These are phyloP conservation scores for Drosophila rhopaloa DNA, from an alignment of 1,140 invertebrate genomes.

Conservation along the genomic window DNA sequence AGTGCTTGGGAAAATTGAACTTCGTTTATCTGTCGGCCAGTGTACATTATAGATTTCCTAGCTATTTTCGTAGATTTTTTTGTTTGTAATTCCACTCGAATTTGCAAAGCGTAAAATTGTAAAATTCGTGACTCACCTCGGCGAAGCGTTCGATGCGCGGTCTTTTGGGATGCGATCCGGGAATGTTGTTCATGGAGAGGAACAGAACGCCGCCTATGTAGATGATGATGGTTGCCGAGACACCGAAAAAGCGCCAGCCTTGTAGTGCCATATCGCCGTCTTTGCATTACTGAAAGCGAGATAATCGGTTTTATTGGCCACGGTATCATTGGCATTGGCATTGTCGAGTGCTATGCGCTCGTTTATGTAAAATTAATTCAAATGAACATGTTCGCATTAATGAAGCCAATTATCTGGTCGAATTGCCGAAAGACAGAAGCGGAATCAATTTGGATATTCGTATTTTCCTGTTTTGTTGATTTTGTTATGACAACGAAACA, in stretches of 20 bases:
- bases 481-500: slow-evolving; percentile 79
- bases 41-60: not conserved
- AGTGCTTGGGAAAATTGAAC: no score
- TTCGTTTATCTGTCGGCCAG: no score
- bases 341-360: not conserved
- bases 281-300: slow-evolving; percentile 77
- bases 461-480: slow-evolving; percentile 63
- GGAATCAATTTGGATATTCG: slow-evolving; percentile 26
- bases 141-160: slow-evolving; percentile 67
- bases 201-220: slow-evolving; percentile 86
- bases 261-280: slow-evolving; percentile 82
- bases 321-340: not conserved
- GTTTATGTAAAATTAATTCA: slow-evolving; percentile 44
- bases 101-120: not conserved
- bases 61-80: not conserved
- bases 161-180: slow-evolving; percentile 84
- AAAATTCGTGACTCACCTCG: slow-evolving; percentile 59
- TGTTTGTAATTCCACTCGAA: not conserved
- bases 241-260: slow-evolving; percentile 86
- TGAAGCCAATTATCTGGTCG: slow-evolving; percentile 37
- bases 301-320: slow-evolving; percentile 7
- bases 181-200: slow-evolving; percentile 86
- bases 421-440: not conserved
- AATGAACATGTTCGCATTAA: slow-evolving; percentile 43
- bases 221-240: slow-evolving; percentile 85